These are phyloP conservation scores for Saguinus imperator DNA, from an alignment of 2,113 vertebrate species.

Conservation along the genomic window DNA sequence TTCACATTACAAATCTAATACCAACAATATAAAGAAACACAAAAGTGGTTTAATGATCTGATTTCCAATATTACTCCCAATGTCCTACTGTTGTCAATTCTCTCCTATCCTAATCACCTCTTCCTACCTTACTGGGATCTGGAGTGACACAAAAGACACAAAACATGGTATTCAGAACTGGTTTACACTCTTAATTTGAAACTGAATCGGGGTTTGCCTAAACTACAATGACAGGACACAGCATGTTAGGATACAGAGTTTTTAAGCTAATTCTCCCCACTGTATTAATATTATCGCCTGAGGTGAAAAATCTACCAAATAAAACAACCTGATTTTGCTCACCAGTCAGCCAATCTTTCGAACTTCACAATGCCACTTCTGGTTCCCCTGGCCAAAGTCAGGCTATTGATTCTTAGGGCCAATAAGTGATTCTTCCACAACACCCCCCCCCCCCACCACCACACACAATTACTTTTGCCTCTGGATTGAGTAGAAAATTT, in stretches of 20 bases:
- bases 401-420: background rate
- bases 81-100: background rate
- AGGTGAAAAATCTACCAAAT: background rate
- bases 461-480: background rate
- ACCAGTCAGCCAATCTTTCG: background rate
- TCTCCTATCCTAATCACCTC: background rate
- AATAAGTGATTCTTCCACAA: background rate
- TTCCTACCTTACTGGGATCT: background rate
- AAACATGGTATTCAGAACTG: background rate
- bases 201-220: background rate
- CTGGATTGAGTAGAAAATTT: background rate
- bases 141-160: background rate
- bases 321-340: background rate
- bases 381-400: background rate
- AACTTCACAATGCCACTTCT: background rate
- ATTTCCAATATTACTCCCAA: background rate
- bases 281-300: background rate
- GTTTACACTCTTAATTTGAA: background rate
- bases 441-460: background rate
- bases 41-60: background rate
- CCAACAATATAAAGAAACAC: background rate
- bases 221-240: background rate
- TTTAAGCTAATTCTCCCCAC: background rate
- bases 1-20: constrained; percentile 13
- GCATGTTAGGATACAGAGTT: background rate